Percentiles rank a stretch among this genome's conserved stretches.
Conservation (phyloP, 2,113 vertebrate genomes). For the rabbit (Oryctolagus cuniculus) region mOryCun1.1 NC_091437.1:22095501-22096000, state of each 20-base stretch:
- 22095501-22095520: constrained; percentile 88
- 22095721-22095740: not conserved
- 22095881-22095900: not conserved
- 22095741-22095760: not conserved
- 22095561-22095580: constrained; percentile 84
- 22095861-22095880: not conserved
- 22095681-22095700: not conserved
- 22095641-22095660: constrained; percentile 34
- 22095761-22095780: not conserved
- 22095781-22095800: not conserved
- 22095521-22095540: constrained; percentile 87
- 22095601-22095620: constrained; percentile 76
- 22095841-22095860: not conserved
- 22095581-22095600: constrained; percentile 77
- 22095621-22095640: constrained; percentile 82
- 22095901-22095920: not conserved
- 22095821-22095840: rapidly evolving
- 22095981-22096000: too few relatives aligned
- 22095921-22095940: not conserved
- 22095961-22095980: too few relatives aligned
- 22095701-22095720: not conserved
- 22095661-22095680: not conserved
- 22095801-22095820: not conserved
- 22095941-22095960: not conserved
- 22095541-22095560: constrained; percentile 88